Base-by-base conservation (phyloP, 2,113 vertebrate species). In the Axis porcinus region DNA sequence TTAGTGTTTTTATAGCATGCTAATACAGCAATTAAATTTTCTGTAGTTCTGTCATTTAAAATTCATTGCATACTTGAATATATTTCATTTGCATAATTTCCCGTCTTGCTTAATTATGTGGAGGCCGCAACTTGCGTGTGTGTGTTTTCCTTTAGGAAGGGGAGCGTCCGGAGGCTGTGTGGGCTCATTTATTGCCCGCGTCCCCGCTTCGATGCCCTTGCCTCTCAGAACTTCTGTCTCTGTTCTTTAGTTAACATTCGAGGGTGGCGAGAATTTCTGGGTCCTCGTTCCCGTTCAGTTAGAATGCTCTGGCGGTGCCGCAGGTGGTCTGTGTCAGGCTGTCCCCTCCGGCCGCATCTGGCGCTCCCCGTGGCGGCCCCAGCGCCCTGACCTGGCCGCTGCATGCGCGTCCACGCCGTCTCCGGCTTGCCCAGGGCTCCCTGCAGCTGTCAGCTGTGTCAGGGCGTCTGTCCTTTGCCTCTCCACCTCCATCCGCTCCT, bases 11-110 rank as follows among this genome's bases (percentile, higher is more conserved):
- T 90, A 78, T 95, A 93, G 97, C 97, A 87, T 95, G 97, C 96
- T 98, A 97, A 98, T 96, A 86, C 43, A 86, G 97, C 97, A 97
- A 92, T 98, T 97, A 98, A 45, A 79, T 86, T 90, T 96, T 97
- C 94, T 97, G 94, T 97, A 84, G 94, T 93, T 93, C 85, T 97
- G 96, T 95, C 96, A 94, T 97, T 97, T 98, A 97, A 93, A 95
- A 97, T 98, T 97, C 97, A 96, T 94, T 52, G 89, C 96, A 70
- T 86, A 92, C 95, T 86, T 91, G 96, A 92, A 86, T 96, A 10
- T 95, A 19, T 87, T 91, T 97, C 95, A 95, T 98, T 98, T 97
- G 97, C 98, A 97, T 98, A 97, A 97, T 98, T 96, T 70, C 95
- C 50, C 91, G 96, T 97, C 97, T 97, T 87, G 94, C 85, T 91